Evolutionary conservation across 2,797 vertebrate species (phyloP).

Genomic region (Staurois parvus): DNA sequence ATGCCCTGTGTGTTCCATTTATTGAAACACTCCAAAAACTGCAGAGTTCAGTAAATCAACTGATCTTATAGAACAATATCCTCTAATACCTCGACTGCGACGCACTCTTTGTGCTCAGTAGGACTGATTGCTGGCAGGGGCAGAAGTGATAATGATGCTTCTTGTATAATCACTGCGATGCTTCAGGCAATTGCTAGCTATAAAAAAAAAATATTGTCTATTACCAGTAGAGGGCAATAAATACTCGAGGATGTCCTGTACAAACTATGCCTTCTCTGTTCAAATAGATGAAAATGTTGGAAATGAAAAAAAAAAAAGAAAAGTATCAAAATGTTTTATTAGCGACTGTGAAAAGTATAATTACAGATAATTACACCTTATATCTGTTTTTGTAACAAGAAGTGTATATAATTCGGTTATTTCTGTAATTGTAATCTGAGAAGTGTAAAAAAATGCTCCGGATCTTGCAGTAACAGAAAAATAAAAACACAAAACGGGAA

Average conservation of each 20-base stretch:
- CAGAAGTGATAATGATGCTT: neutral
- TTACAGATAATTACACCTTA: constrained; percentile 52
- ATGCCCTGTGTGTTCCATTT: neutral
- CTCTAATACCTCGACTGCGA: neutral
- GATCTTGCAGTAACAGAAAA: constrained; percentile 15
- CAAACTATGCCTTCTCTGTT: neutral
- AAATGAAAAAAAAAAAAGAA: constrained; percentile 19
- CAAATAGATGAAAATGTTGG: constrained; percentile 26
- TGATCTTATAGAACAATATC: neutral
- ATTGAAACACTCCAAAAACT: neutral
- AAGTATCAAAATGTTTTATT: constrained; percentile 26
- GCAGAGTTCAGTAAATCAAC: neutral
- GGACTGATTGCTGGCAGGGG: neutral
- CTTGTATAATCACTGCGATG: neutral
- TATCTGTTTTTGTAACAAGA: constrained; percentile 47
- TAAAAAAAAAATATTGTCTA: neutral
- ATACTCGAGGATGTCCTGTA: neutral
- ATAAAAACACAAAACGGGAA: neutral
- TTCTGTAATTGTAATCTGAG: constrained; percentile 48
- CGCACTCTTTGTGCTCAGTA: neutral
- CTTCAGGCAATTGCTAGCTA: neutral
- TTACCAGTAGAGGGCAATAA: constrained; percentile 50
- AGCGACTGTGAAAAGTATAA: constrained; percentile 36
- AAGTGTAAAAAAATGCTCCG: constrained; percentile 31
- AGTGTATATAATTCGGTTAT: constrained; percentile 55